Base-by-base conservation (phyloP, 1,140 invertebrate genomes). In the Drosophila truncata region DNA sequence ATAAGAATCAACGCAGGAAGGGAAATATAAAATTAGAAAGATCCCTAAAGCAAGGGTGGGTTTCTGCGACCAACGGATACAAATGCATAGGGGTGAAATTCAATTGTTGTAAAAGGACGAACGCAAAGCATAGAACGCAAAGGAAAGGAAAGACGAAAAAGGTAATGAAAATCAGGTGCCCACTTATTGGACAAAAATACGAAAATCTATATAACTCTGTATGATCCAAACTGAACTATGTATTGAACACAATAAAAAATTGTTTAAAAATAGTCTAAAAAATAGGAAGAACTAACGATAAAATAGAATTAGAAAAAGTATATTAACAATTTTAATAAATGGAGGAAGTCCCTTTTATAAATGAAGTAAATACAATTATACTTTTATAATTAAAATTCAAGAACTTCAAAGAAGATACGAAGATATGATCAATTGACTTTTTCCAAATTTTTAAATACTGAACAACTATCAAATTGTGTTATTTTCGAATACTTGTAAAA, bases 161-260 rank as follows among this genome's bases (percentile, higher is more conserved):
- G 8, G 31, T 23, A 54, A 39, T 23, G n/a, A 33, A 70, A 77
- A 81, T 81, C 78, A 81, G 78, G 78, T 81, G 78, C 60, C 47
- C 54, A 23, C 20, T 44, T 49, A 65, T 59, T 35, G 44, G 35
- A 49, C 6, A 60, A 16, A n/a, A 27, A 10, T 54, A 58, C 14
- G 18, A 33, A 41, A 57, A 35, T 23, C 2, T 8, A 0, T 57
- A 18, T n/a, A 29, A 18, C 3, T 29, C n/a, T 23, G 2, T 57
- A 13, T n/a, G 14, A 52, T 1, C 18, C 11, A 33, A 41, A n/a
- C n/a, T 42, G 20, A 33, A 33, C 10, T 33, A 13, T 33, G 1
- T 33, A 6, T 29, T 1, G 6, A 7, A 8, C 29, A 29, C 29
- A 29, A 29, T n/a, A n/a, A n/a, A n/a, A n/a, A n/a, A n/a, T n/a